Percentiles rank a stretch among this genome's conserved stretches.
phyloP scores from a whole-genome alignment of 92 coral and sea anemone species.

The Epizoanthus stellaris region DNA sequence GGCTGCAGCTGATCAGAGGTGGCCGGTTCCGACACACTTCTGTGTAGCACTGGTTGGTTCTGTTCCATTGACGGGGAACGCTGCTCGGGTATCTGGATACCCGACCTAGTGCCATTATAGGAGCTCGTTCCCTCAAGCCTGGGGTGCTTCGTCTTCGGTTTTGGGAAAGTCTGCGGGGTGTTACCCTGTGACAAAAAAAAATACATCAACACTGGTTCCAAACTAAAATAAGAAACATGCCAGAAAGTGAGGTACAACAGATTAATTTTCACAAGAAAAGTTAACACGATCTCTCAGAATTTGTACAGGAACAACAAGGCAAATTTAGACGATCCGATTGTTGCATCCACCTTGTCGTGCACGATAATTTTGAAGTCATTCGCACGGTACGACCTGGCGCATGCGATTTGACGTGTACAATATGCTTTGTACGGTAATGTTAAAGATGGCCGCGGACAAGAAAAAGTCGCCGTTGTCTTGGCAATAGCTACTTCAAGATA shows the following conservation, averaged over 20 bases:
- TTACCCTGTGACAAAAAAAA: background rate
- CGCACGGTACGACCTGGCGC: too few relatives aligned
- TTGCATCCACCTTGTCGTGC: too few relatives aligned
- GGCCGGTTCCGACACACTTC: constrained; percentile 23
- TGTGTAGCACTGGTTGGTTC: constrained; percentile 35
- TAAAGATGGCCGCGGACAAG: too few relatives aligned
- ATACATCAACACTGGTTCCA: background rate
- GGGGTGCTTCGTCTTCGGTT: constrained; percentile 53
- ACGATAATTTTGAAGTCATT: too few relatives aligned
- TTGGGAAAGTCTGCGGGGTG: constrained; percentile 30
- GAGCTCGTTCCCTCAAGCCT: constrained; percentile 77
- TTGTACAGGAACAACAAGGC: too few relatives aligned
- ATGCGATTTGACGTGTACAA: too few relatives aligned
- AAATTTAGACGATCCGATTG: too few relatives aligned
- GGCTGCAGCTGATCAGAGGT: constrained; percentile 67
- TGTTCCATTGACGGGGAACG: constrained; percentile 67
- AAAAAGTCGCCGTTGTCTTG: too few relatives aligned
- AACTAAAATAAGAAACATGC: background rate
- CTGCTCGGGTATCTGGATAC: constrained; percentile 59
- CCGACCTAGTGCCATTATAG: constrained; percentile 65
- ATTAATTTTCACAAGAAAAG: background rate
- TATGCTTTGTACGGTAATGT: too few relatives aligned
- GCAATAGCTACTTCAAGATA: too few relatives aligned
- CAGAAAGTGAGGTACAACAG: background rate
- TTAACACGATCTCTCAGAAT: too few relatives aligned